These are phyloP conservation scores for Drosophila subquinaria DNA, from an alignment of 2,888 invertebrate species.

Conservation along the genomic window DNA sequence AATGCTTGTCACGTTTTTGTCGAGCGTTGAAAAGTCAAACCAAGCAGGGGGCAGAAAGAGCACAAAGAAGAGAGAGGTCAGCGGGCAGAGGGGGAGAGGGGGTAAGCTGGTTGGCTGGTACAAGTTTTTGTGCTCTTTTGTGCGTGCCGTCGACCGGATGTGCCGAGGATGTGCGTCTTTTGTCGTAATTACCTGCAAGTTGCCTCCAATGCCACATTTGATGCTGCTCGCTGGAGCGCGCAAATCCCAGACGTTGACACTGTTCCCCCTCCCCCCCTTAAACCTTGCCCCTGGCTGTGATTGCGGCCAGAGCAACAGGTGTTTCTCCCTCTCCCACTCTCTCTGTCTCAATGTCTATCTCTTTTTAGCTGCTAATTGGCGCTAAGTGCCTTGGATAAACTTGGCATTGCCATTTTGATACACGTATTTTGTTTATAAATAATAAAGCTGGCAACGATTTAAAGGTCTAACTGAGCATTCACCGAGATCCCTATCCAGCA, in stretches of 20 bases:
- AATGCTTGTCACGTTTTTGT: constrained; percentile 74
- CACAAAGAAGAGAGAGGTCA: neutral
- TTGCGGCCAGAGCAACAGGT: constrained; percentile 69
- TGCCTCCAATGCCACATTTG: constrained; percentile 61
- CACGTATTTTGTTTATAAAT: constrained; percentile 69
- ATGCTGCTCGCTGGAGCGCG: constrained; percentile 54
- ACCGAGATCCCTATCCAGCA: neutral
- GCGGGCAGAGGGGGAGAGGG: neutral
- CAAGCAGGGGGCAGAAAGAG: constrained; percentile 4
- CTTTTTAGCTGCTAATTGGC: constrained; percentile 68
- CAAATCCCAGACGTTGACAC: constrained; percentile 68
- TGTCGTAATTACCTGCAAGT: constrained; percentile 79
- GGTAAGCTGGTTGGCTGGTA: constrained; percentile 23
- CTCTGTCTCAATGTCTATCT: constrained; percentile 16
- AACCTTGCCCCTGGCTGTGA: constrained; percentile 26
- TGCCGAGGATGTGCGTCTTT: constrained; percentile 68
- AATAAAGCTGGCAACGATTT: constrained; percentile 55
- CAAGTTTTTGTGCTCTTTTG: constrained; percentile 74
- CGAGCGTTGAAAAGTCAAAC: constrained; percentile 73
- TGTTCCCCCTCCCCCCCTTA: neutral
- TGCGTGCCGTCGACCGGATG: constrained; percentile 75
- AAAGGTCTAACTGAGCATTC: constrained; percentile 47
- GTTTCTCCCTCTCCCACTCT: constrained; percentile 20
- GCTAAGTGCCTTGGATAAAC: constrained; percentile 74
- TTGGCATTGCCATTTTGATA: constrained; percentile 50